These are phyloP conservation scores for Upupa epops DNA, from an alignment of 2,113 vertebrate genomes.

Conservation along the genomic window DNA sequence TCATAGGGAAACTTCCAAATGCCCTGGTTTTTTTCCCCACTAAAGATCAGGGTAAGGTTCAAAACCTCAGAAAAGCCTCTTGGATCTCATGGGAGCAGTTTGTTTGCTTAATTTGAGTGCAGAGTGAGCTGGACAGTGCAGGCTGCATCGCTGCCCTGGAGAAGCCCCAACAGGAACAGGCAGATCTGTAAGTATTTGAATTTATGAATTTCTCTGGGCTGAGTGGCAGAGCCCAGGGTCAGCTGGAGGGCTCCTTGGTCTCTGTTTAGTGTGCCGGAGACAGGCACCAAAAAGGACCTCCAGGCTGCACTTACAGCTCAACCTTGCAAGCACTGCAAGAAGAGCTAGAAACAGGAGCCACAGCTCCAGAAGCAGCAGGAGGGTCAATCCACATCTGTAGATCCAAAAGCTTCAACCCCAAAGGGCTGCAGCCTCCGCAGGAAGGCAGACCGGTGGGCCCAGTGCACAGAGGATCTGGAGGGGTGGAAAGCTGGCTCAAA, in stretches of 20 bases:
- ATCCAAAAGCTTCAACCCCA: not conserved
- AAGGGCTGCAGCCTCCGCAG: not conserved
- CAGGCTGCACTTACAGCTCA: not conserved
- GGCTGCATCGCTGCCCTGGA: not conserved
- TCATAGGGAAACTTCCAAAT: not conserved
- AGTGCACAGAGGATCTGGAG: accelerated
- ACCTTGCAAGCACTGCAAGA: too few relatives aligned
- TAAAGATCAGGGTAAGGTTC: not conserved
- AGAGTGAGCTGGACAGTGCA: not conserved
- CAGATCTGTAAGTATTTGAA: not conserved
- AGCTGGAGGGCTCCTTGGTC: not conserved
- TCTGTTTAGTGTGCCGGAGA: not conserved
- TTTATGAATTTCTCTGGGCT: not conserved
- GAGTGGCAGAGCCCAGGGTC: not conserved
- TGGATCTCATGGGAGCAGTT: not conserved
- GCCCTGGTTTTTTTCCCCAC: not conserved
- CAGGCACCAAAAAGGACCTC: not conserved
- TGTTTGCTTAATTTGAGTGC: not conserved
- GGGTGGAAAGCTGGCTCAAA: not conserved
- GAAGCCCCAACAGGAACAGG: not conserved
- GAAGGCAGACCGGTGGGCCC: accelerated
- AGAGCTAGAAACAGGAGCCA: not conserved
- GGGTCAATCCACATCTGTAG: accelerated
- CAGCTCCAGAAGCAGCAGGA: accelerated
- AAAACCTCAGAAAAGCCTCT: not conserved